Evolutionary conservation across 2,113 vertebrate species (phyloP), one percentile per base, ranked within the genome.

Genomic region (Henicopernis longicauda): DNA sequence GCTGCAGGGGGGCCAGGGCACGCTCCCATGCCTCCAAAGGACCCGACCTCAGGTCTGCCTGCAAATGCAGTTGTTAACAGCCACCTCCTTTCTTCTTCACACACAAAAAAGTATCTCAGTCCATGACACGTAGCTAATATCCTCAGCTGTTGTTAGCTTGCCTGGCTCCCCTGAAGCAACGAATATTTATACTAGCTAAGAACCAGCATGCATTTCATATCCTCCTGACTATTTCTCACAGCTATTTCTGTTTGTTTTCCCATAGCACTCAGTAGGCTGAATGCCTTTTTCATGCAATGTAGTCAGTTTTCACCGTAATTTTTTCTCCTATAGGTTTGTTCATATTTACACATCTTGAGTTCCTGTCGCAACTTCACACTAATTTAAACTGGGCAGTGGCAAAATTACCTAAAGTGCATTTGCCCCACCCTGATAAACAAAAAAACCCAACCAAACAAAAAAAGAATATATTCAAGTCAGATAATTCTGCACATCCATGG

Each of bases 171-270:
- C 89, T 66, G 71, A 84, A 97, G 80, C 80, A 86, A 92, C 58
- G 59, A 95, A 86, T 94, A 92, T 92, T 95, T 95, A 83, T 70
- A 54, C 42, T 54, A 74, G 67, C 66, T 93, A 88, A 88, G 76
- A 83, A 81, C 19, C 1, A 22, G 58, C 2, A 1, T 45, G 29
- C 36, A 70, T 95, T 95, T 93, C 54, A 45, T 69, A 77, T 72
- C 58, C 54, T 90, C 59, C 40, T 77, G 31, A 80, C 86, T 90
- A 88, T 90, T 96, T 82, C 92, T 93, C 79, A 79, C 57, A 92
- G 76, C 36, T 40, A 88, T 86, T 72, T 88, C 52, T 89, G 59
- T 80, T 91, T 94, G 36, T 81, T 95, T 92, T 74, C 36, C 23
- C 76, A 22, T 13, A 71, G n/a, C 57, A 79, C n/a, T 65, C 65